These are phyloP conservation scores for Dreissena rostriformis DNA, from an alignment of 1,140 invertebrate species.

Conservation along the genomic window DNA sequence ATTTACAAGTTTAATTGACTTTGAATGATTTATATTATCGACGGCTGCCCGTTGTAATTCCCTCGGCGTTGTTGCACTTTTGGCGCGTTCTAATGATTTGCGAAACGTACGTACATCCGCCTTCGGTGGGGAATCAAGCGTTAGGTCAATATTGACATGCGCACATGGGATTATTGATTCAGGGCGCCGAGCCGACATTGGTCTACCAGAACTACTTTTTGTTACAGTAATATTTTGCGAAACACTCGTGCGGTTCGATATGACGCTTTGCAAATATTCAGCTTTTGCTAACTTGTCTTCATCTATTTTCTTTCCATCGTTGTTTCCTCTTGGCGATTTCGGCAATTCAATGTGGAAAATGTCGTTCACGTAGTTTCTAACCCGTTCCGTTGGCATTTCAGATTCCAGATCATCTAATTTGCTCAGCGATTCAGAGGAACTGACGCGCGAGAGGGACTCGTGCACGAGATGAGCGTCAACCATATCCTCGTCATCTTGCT, in stretches of 20 bases:
- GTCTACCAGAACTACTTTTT: conserved; percentile 33
- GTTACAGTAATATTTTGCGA: conserved; percentile 13
- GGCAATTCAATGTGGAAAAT: conserved; percentile 38
- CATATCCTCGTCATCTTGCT: conserved; percentile 54
- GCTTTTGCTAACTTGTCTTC: conserved; percentile 17
- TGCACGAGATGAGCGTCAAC: conserved; percentile 36
- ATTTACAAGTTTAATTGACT: background rate
- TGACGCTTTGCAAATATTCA: conserved; percentile 21
- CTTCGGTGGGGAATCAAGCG: conserved; percentile 27
- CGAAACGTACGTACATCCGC: conserved; percentile 32
- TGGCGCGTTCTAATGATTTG: conserved; percentile 11
- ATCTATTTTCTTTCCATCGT: background rate
- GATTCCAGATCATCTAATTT: conserved; percentile 32
- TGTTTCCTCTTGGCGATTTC: background rate
- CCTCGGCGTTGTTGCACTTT: conserved; percentile 17
- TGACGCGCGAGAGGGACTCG: conserved; percentile 47
- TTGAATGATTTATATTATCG: background rate
- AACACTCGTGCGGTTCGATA: conserved; percentile 5
- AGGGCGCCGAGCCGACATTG: background rate
- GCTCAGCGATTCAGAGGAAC: conserved; percentile 21
- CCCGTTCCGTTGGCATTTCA: background rate
- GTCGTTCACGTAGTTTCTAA: conserved; percentile 43
- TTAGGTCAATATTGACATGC: conserved; percentile 49
- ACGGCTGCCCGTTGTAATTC: background rate
- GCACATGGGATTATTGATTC: conserved; percentile 24